Base-by-base conservation (phyloP, 2,797 vertebrate species). In the Lophotriccus pileatus region DNA sequence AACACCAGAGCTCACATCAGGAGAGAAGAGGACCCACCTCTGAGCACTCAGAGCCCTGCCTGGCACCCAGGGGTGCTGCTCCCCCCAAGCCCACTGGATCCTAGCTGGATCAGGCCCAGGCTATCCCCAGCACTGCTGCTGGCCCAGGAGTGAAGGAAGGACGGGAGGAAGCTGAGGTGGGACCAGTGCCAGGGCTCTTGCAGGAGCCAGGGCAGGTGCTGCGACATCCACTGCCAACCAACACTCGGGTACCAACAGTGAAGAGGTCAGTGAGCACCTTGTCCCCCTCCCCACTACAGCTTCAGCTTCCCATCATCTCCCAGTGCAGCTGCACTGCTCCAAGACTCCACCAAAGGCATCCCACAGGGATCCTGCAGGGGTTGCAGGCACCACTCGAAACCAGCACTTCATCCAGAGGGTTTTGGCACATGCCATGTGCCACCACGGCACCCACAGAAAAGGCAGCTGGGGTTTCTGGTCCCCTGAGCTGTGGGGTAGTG, bases 1-100 rank as follows among this genome's bases (percentile, higher is more conserved):
- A 0, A 34, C 0, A 1, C 10, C 34, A 3, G 23, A 0, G 0
- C 16, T 37, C 1, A 1, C 20, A 16, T 28, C 5, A 1, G 28
- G 2, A 27, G 17, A 36, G 36, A 11, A 3, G 16, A n/a, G 13
- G 17, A 10, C 11, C 37, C 8, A 1, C 7, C 2, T 15, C 63
- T 0, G 2, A 32, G 11, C 4, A 30, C 52, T 53, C 60, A 19
- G 32, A 62, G 52, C 47, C 50, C 14, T 22, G 56, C n/a, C 67
- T 37, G 44, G 90, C 76, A 58, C 52, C 66, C 66, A 37, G 4
- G 64, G 81, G 77, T 47, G 75, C 58, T 68, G 70, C 46, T 82
- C 5, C 14, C 32, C 46, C 41, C 36, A 36, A 64, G 11, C 12
- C 30, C 41, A 12, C 10, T 30, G 30, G 30, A 46, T 44, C 24